Evolutionary conservation across 2,113 vertebrate species (phyloP).

Genomic region (Neopipo cinnamomea): DNA sequence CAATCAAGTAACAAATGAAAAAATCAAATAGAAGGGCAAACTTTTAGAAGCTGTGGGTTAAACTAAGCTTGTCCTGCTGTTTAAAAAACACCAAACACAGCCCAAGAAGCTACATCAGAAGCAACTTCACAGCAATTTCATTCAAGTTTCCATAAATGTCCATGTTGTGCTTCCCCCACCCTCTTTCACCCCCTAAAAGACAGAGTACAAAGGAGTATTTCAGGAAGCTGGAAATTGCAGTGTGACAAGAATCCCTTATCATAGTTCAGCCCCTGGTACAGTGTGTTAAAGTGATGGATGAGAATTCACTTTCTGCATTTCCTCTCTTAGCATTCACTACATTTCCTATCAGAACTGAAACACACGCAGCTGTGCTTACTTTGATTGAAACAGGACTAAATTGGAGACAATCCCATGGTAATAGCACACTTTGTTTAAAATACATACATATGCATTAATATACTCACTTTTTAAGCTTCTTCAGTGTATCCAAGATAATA

Average conservation of each 20-base stretch:
- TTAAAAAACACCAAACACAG: background rate
- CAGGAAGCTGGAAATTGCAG: conserved; percentile 45
- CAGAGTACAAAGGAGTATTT: conserved; percentile 28
- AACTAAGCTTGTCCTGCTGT: background rate
- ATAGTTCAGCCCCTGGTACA: conserved; percentile 11
- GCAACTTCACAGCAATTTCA: conserved; percentile 4
- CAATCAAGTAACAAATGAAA: background rate
- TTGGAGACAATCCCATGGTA: background rate
- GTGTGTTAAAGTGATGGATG: conserved; percentile 61
- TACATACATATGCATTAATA: background rate
- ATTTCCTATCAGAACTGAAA: conserved; percentile 50
- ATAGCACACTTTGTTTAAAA: background rate
- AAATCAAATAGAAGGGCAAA: background rate
- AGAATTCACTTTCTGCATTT: conserved; percentile 41
- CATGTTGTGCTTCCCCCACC: background rate
- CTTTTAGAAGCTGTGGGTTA: background rate
- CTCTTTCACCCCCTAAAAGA: background rate
- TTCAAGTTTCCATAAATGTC: background rate
- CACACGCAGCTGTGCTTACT: conserved; percentile 4
- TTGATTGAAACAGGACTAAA: background rate
- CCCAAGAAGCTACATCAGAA: background rate
- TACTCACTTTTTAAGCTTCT: background rate
- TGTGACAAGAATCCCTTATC: conserved; percentile 65
- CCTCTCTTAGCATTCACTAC: background rate
- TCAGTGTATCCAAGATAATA: background rate